Evolutionary conservation across 2,797 vertebrate species (phyloP), one percentile per base, ranked within the genome.

Genomic region (Rhynchonycteris naso): DNA sequence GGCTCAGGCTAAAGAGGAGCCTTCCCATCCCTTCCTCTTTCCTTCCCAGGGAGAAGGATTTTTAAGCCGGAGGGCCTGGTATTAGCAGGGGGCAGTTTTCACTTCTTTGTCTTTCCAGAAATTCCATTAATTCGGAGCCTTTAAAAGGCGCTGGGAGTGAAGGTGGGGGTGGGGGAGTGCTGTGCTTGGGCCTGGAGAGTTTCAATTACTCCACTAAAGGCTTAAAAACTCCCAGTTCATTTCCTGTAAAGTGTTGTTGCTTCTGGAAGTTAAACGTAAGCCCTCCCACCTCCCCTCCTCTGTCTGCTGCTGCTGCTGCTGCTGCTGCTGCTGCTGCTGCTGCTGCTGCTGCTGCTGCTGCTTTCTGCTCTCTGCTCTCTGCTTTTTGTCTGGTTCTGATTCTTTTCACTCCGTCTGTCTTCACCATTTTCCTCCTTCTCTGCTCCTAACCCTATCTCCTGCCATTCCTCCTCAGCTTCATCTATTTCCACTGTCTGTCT

Each of bases 11-110:
- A 96, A 93, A 96, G 96, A 97, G 97, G 96, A 94, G 94, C 92
- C 95, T 96, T 82, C 92, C 85, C 95, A 82, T 82, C 56, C 93
- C 80, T 91, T 38, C 84, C 88, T 88, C 97, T 81, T 69, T 93
- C 93, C 95, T 97, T 96, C 97, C 96, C 97, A 97, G 96, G 97
- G 98, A 98, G 96, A 96, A 98, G 98, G 98, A 98, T 98, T 98
- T 98, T 98, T 98, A 98, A 98, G 97, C 97, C 80, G 93, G 95
- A 38, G 74, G 96, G 97, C 97, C 93, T 97, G 97, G 97, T 95
- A 98, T 98, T 97, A 98, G 98, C 96, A 97, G 97, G 97, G 96
- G 97, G 96, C 92, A 97, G 89, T 97, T 97, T 97, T 97, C 92
- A 95, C 95, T 97, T 97, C 95, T 98, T 98, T 98, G 97, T 98